Evolutionary conservation across 2,797 vertebrate species (phyloP).

Genomic region (Manis crassicaudata): DNA sequence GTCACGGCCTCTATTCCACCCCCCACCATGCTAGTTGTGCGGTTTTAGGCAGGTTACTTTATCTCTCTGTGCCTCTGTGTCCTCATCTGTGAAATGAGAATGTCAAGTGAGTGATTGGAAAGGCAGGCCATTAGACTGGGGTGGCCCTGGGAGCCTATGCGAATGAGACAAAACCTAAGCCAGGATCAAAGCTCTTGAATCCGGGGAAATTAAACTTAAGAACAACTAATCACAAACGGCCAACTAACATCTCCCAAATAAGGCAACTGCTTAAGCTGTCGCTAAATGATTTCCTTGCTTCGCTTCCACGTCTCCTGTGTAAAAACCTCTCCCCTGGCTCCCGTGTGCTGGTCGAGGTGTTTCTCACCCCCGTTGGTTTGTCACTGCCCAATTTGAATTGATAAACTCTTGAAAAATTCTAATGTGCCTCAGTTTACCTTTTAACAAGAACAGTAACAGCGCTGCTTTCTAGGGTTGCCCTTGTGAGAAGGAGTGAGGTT

Average conservation of each 20-base stretch:
- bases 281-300: background rate
- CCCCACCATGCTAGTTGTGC: no score
- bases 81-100: background rate
- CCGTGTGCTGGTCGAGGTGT: rapidly evolving
- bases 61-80: background rate
- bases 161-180: background rate
- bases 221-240: background rate
- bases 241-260: background rate
- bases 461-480: background rate
- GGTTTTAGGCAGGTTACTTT: background rate
- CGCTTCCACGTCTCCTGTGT: background rate
- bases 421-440: background rate
- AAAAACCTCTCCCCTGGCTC: background rate
- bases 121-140: background rate
- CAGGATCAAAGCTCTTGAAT: background rate
- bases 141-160: rapidly evolving
- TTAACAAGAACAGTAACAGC: background rate
- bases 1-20: background rate
- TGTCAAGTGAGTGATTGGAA: background rate
- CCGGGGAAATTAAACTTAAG: background rate
- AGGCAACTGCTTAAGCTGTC: background rate
- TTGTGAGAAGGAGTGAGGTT: background rate
- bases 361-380: background rate
- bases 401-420: background rate
- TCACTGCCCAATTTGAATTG: background rate